Conservation (phyloP, 2,888 invertebrate genomes). For the Ypsolopha scabrella region DNA sequence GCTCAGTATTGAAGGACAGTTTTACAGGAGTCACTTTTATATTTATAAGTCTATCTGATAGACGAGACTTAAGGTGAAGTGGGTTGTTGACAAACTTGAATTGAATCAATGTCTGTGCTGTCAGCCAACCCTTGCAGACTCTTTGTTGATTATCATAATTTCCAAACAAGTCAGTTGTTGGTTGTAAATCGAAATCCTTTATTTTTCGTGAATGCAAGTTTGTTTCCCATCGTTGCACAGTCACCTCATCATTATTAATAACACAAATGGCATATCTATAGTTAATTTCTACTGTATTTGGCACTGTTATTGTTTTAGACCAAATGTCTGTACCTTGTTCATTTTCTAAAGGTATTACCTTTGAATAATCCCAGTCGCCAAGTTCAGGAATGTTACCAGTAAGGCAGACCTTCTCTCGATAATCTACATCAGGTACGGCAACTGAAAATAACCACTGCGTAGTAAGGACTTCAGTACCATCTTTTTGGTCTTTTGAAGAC, state of each 20-base stretch:
- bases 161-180: slow-evolving; percentile 76
- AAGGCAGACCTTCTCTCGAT: slow-evolving; percentile 77
- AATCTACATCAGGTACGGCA: slow-evolving; percentile 61
- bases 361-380: slow-evolving; percentile 78
- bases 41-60: slow-evolving; percentile 74
- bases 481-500: slow-evolving; percentile 26
- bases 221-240: slow-evolving; percentile 87
- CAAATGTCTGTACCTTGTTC: slow-evolving; percentile 64
- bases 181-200: slow-evolving; percentile 42
- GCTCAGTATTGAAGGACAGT: slow-evolving; percentile 59
- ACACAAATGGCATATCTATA: slow-evolving; percentile 85
- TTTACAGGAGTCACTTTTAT: slow-evolving; percentile 84
- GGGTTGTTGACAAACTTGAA: slow-evolving; percentile 86
- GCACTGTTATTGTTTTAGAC: slow-evolving; percentile 74
- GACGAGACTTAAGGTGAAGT: slow-evolving; percentile 79
- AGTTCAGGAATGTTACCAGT: slow-evolving; percentile 76
- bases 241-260: slow-evolving; percentile 67
- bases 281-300: slow-evolving; percentile 74
- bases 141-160: slow-evolving; percentile 66
- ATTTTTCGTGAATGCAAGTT: slow-evolving; percentile 77
- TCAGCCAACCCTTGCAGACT: slow-evolving; percentile 87
- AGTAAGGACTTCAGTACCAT: slow-evolving; percentile 13
- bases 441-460: slow-evolving; percentile 55
- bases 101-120: slow-evolving; percentile 84
- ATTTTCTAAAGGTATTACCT: slow-evolving; percentile 68